phyloP scores from a whole-genome alignment of 2,888 invertebrate species.

The Drosophila ustulata region DNA sequence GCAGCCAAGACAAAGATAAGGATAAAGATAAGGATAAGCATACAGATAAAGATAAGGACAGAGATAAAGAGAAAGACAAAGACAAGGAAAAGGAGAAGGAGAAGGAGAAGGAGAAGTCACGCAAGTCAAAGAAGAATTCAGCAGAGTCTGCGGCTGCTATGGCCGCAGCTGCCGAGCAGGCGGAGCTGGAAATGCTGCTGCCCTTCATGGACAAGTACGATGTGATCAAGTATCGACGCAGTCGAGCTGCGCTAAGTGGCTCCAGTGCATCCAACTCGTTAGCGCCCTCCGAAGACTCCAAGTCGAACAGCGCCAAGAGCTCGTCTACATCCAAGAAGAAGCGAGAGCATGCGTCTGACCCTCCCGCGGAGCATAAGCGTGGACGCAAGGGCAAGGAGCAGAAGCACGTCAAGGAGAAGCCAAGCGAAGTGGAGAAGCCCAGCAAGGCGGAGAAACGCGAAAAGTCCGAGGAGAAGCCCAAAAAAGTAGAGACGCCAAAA shows the following conservation, averaged over 20 bases:
- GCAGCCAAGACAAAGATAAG: constrained; percentile 19
- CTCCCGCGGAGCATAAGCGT: constrained; percentile 51
- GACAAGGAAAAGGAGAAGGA: constrained; percentile 54
- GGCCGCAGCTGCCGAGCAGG: constrained; percentile 78
- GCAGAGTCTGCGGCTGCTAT: constrained; percentile 71
- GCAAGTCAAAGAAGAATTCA: constrained; percentile 59
- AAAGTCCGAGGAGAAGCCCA: constrained; percentile 37
- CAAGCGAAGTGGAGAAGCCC: constrained; percentile 18
- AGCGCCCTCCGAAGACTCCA: constrained; percentile 58
- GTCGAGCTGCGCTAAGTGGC: constrained; percentile 85
- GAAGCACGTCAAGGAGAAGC: constrained; percentile 61
- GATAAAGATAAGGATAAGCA: constrained; percentile 26
- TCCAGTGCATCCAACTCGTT: constrained; percentile 84
- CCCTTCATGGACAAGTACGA: constrained; percentile 87
- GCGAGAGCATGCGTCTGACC: constrained; percentile 49
- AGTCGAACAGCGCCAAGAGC: constrained; percentile 52
- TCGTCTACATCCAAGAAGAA: constrained; percentile 51
- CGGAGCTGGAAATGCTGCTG: constrained; percentile 82
- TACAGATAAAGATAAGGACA: constrained; percentile 8
- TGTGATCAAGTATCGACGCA: constrained; percentile 87
- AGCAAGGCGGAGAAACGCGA: constrained; percentile 28
- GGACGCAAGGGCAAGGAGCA: constrained; percentile 67
- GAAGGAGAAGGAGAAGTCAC: constrained; percentile 55
- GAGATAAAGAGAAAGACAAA: constrained; percentile 35
- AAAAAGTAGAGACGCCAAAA: constrained; percentile 40